Evolutionary conservation across 2,113 vertebrate species (phyloP).

Genomic region (Acanthisitta chloris): DNA sequence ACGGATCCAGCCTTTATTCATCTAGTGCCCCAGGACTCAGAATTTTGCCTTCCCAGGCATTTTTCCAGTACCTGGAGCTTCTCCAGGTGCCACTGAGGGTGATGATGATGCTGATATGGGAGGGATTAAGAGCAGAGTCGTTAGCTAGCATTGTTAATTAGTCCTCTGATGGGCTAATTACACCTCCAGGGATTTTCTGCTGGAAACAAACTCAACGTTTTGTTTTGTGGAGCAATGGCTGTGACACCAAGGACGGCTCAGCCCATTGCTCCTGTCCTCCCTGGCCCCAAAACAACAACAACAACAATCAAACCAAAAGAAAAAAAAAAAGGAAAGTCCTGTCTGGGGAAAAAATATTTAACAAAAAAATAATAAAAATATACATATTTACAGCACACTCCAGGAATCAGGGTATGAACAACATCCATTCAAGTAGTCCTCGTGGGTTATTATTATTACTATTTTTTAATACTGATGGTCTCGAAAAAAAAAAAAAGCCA

Average conservation of each 20-base stretch:
- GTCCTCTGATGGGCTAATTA: background rate
- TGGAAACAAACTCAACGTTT: background rate
- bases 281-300: background rate
- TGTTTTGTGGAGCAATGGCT: background rate
- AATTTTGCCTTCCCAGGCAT: background rate
- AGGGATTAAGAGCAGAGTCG: background rate
- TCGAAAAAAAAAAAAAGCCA: conserved; percentile 27
- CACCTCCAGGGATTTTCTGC: background rate
- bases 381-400: conserved; percentile 75
- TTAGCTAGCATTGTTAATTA: background rate
- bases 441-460: conserved; percentile 71
- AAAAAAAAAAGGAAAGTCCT: background rate
- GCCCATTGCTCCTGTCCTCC: background rate
- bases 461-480: conserved; percentile 84
- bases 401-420: conserved; percentile 75
- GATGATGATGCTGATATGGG: accelerated
- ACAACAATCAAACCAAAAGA: background rate
- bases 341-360: conserved; percentile 15
- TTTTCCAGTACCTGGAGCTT: background rate
- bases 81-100: background rate
- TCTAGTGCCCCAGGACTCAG: background rate
- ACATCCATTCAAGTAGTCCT: conserved; percentile 82
- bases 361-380: conserved; percentile 36
- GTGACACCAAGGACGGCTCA: background rate
- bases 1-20: background rate